phyloP scores from a whole-genome alignment of 2,888 invertebrate species.

The Drosophila prolongata region DNA sequence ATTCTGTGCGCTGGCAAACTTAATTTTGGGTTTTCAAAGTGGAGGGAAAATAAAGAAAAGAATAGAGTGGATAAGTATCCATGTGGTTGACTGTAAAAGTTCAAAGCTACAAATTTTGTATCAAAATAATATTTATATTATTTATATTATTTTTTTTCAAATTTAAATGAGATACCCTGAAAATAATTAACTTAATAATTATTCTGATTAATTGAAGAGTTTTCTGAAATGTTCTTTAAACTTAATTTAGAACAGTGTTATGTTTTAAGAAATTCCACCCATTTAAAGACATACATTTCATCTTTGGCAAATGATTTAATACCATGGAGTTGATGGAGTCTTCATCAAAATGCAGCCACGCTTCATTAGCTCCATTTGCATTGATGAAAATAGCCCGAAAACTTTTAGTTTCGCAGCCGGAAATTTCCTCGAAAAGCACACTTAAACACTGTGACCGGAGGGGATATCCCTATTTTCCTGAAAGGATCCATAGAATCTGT shows the following conservation, averaged over 20 bases:
- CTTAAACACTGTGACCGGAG: conserved; percentile 1
- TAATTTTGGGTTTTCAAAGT: conserved; percentile 31
- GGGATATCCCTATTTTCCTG: not conserved
- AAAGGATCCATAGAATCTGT: not conserved
- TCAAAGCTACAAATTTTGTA: no score
- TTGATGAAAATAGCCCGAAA: conserved; percentile 4
- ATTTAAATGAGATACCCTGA: no score
- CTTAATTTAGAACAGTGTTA: no score
- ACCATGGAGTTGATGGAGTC: not conserved
- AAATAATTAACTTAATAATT: not conserved
- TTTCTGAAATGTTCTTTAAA: not conserved
- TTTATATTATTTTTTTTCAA: no score
- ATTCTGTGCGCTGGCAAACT: conserved; percentile 45
- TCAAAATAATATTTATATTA: no score
- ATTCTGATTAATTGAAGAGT: not conserved
- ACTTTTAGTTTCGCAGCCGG: conserved; percentile 3
- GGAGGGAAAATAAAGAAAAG: not conserved
- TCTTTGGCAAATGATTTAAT: not conserved
- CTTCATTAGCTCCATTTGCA: conserved; percentile 7
- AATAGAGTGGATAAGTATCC: not conserved
- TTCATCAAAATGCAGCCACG: not conserved
- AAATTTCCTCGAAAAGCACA: conserved; percentile 7
- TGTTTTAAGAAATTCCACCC: no score
- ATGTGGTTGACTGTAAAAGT: not conserved
- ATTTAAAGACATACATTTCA: not conserved